Percentiles rank a stretch among this genome's conserved stretches.
Evolutionary conservation across 2,113 vertebrate genomes (phyloP).

Genomic region (Campylomormyrus numenius): DNA sequence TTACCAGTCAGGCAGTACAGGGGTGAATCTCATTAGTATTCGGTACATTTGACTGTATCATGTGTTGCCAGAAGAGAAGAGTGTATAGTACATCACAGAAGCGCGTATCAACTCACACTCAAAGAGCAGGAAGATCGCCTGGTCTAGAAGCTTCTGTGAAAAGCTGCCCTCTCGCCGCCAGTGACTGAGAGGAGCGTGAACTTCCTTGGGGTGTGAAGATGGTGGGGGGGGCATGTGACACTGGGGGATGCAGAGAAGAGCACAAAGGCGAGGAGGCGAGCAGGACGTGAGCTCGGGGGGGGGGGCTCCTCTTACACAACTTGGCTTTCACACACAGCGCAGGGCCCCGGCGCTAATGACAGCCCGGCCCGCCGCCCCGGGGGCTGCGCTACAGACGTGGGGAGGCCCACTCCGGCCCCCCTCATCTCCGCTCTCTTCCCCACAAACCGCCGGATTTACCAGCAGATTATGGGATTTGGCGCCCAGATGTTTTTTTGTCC

Average conservation of each 20-base stretch:
- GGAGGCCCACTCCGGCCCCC: constrained; percentile 81
- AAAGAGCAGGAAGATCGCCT: not conserved
- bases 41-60: not conserved
- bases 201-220: constrained; percentile 17
- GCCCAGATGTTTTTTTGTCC: constrained; percentile 99
- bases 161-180: not conserved
- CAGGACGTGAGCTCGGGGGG: constrained; percentile 81
- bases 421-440: constrained; percentile 96
- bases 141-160: not conserved
- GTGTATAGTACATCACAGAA: not conserved
- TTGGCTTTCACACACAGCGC: constrained; percentile 82
- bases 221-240: constrained; percentile 25
- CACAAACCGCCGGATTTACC: constrained; percentile 98
- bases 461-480: constrained; percentile 97
- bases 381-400: constrained; percentile 66
- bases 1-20: not conserved
- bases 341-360: constrained; percentile 82
- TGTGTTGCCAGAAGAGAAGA: not conserved
- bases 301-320: constrained; percentile 92
- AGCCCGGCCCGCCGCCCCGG: constrained; percentile 29
- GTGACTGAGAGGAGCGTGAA: not conserved
- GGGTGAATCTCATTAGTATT: not conserved
- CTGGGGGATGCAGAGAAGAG: constrained; percentile 65
- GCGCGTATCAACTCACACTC: not conserved
- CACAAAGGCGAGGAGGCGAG: constrained; percentile 68